Evolutionary conservation across 2,888 invertebrate genomes (phyloP).

Genomic region (Chromoteleia sp.): DNA sequence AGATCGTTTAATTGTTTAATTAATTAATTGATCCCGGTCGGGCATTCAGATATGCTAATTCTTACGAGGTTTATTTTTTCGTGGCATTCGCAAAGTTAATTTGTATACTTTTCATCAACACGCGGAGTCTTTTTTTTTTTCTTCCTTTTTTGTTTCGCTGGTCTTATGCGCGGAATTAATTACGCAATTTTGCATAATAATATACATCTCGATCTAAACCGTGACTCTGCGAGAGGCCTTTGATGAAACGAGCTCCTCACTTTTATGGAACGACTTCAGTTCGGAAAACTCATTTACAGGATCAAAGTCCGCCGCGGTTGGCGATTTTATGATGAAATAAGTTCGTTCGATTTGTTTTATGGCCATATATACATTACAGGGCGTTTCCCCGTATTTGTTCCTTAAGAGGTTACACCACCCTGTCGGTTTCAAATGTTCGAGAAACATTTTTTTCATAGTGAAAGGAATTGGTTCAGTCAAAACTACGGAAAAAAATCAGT

Average conservation of each 20-base stretch:
- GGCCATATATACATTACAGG: too few species aligned
- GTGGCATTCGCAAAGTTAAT: neutral
- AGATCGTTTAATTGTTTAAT: constrained; percentile 9
- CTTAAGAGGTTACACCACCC: too few species aligned
- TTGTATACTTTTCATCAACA: constrained; percentile 13
- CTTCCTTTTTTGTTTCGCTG: neutral
- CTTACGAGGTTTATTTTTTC: neutral
- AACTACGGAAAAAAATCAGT: too few species aligned
- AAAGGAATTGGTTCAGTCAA: too few species aligned
- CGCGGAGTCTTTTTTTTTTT: neutral
- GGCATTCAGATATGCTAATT: neutral
- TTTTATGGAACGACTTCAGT: neutral
- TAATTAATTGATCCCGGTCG: neutral
- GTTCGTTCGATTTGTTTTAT: too few species aligned
- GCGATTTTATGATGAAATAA: too few species aligned
- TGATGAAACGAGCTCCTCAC: neutral
- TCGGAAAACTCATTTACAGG: too few species aligned
- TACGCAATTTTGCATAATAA: constrained; percentile 8
- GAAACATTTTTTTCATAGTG: too few species aligned
- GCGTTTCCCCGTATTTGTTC: too few species aligned
- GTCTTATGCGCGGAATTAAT: constrained; percentile 1
- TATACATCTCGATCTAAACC: neutral
- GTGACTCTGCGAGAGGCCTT: neutral
- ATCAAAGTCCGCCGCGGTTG: too few species aligned
- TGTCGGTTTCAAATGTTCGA: too few species aligned